These are phyloP conservation scores for Dicyrtomina minuta DNA, from an alignment of 2,888 invertebrate genomes.

Conservation along the genomic window DNA sequence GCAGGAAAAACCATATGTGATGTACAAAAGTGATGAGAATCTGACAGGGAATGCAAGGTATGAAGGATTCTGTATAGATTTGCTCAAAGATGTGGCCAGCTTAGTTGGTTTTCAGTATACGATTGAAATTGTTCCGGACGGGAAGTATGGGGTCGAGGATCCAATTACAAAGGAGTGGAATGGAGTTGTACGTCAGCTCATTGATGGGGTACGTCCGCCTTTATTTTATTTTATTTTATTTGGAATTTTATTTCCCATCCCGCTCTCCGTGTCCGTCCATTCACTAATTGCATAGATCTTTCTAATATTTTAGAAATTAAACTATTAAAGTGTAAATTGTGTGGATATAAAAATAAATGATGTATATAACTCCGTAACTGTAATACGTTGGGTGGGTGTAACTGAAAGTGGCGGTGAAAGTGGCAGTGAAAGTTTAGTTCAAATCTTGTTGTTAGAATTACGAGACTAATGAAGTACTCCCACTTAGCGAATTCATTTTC, in stretches of 20 bases:
- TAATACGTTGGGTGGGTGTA: too few relatives aligned
- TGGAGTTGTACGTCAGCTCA: slow-evolving; percentile 81
- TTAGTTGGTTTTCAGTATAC: slow-evolving; percentile 86
- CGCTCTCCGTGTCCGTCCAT: background rate
- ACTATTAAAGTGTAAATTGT: too few relatives aligned
- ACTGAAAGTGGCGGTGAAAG: too few relatives aligned
- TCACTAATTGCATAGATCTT: too few relatives aligned
- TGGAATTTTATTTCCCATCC: background rate
- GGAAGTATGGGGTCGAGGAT: slow-evolving; percentile 85
- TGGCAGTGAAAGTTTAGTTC: too few relatives aligned
- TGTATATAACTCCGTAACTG: too few relatives aligned
- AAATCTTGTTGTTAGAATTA: too few relatives aligned
- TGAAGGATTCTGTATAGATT: slow-evolving; percentile 89
- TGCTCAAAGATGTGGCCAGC: slow-evolving; percentile 77
- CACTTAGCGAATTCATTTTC: too few relatives aligned
- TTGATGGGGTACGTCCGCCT: slow-evolving; percentile 57
- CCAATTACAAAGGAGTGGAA: slow-evolving; percentile 87
- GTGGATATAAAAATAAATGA: too few relatives aligned
- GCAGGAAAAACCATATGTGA: slow-evolving; percentile 89
- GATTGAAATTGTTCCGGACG: slow-evolving; percentile 79
- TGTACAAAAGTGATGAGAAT: slow-evolving; percentile 82
- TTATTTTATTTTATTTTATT: background rate
- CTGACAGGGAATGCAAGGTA: slow-evolving; percentile 82
- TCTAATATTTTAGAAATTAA: too few relatives aligned
- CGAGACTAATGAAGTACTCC: too few relatives aligned